Percentiles rank a stretch among this genome's conserved stretches.
Conservation (phyloP, 2,888 invertebrate species). For the Mythimna lalbum region DNA sequence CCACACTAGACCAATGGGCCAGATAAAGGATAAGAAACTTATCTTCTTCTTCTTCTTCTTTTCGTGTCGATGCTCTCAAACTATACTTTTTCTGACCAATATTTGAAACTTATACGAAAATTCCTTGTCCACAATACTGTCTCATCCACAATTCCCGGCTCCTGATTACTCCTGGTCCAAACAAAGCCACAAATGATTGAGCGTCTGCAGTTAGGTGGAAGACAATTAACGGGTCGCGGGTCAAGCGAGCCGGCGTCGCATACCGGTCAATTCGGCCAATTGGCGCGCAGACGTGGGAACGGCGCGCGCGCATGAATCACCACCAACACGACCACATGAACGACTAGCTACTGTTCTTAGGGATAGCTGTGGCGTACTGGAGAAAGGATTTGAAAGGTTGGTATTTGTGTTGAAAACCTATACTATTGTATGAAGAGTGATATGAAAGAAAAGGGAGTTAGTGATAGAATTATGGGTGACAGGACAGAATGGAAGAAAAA, state of each 20-base stretch:
- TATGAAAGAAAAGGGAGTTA: no score
- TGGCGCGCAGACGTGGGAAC: slow-evolving; percentile 85
- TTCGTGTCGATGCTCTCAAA: no score
- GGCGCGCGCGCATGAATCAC: slow-evolving; percentile 73
- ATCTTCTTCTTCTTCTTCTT: no score
- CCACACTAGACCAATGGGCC: no score
- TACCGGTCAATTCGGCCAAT: slow-evolving; percentile 86
- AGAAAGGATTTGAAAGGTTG: background rate
- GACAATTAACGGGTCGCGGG: slow-evolving; percentile 82
- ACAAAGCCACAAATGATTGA: slow-evolving; percentile 59
- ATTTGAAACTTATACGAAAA: no score
- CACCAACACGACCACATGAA: slow-evolving; percentile 38
- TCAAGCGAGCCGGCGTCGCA: slow-evolving; percentile 80
- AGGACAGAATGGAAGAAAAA: no score
- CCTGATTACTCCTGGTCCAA: background rate
- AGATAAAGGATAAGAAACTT: no score
- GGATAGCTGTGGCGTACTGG: slow-evolving; percentile 18
- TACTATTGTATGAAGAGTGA: no score
- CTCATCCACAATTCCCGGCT: slow-evolving; percentile 15
- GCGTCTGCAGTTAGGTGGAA: slow-evolving; percentile 75
- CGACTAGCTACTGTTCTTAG: slow-evolving; percentile 42
- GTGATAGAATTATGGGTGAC: no score
- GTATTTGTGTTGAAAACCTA: background rate
- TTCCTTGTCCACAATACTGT: background rate
- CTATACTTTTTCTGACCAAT: no score